Evolutionary conservation across 1,140 invertebrate genomes (phyloP).

Genomic region (Aphis gossypii): DNA sequence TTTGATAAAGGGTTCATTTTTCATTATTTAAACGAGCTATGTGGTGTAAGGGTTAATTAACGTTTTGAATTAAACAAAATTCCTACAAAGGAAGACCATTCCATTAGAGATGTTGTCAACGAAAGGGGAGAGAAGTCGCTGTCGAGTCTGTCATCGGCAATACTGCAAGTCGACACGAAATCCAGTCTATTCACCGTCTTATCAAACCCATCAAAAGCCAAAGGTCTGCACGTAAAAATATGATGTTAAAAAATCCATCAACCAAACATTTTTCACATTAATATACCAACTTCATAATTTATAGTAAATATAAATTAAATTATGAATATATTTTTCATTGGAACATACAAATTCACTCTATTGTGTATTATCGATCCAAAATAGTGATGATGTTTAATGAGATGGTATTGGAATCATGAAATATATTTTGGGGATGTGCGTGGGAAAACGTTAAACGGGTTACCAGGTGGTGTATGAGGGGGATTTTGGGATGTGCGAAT

Average conservation of each 20-base stretch:
- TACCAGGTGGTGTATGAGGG: slow-evolving; percentile 17
- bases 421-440: neutral
- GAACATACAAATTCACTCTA: slow-evolving; percentile 15
- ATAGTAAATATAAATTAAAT: slow-evolving; percentile 25
- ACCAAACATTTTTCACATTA: neutral
- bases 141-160: slow-evolving; percentile 46
- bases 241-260: neutral
- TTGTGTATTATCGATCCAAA: slow-evolving; percentile 20
- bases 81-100: slow-evolving; percentile 27
- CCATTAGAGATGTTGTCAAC: slow-evolving; percentile 47
- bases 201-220: neutral
- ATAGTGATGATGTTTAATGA: neutral
- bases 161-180: slow-evolving; percentile 44
- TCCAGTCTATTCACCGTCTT: slow-evolving; percentile 16
- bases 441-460: slow-evolving; percentile 51
- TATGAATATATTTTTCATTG: neutral
- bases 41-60: slow-evolving; percentile 50
- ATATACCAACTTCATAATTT: neutral
- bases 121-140: neutral
- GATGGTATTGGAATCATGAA: neutral
- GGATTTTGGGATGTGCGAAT: neutral
- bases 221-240: neutral
- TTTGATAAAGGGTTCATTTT: slow-evolving; percentile 51
- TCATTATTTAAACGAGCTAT: slow-evolving; percentile 49
- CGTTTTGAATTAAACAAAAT: slow-evolving; percentile 46